phyloP scores from a whole-genome alignment of 2,797 vertebrate species.

The Molossus molossus region DNA sequence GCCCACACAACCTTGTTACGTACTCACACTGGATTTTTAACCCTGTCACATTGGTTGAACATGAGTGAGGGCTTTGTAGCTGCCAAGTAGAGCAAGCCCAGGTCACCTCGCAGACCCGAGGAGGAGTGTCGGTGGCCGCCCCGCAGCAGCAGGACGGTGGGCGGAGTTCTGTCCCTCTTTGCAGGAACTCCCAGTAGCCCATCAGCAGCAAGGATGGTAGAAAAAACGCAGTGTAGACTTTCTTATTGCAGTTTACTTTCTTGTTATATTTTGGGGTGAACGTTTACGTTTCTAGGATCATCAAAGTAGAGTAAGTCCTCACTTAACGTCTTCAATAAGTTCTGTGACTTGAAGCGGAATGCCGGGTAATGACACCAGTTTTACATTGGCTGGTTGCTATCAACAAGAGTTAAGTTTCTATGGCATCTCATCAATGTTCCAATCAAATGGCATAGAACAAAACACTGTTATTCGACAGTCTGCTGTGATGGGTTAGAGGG shows the following conservation, averaged over 20 bases:
- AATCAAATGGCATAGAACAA: background rate
- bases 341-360: background rate
- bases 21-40: background rate
- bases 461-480: background rate
- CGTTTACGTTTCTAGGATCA: background rate
- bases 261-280: background rate
- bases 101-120: background rate
- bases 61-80: background rate
- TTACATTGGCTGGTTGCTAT: too few relatives aligned
- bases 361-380: too few relatives aligned
- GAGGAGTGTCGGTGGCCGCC: background rate
- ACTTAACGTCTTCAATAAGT: background rate
- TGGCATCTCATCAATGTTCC: background rate
- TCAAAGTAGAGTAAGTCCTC: background rate
- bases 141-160: fast-evolving
- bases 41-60: fast-evolving
- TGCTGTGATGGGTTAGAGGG: background rate
- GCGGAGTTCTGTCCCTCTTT: background rate
- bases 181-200: fast-evolving
- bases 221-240: background rate
- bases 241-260: background rate
- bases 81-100: fast-evolving
- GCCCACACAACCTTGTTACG: fast-evolving
- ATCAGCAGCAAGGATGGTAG: background rate
- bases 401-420: too few relatives aligned